Percentiles rank a stretch among this genome's conserved stretches.
These are phyloP conservation scores for Phataginus tricuspis DNA, from an alignment of 2,797 vertebrate genomes.

Conservation along the genomic window DNA sequence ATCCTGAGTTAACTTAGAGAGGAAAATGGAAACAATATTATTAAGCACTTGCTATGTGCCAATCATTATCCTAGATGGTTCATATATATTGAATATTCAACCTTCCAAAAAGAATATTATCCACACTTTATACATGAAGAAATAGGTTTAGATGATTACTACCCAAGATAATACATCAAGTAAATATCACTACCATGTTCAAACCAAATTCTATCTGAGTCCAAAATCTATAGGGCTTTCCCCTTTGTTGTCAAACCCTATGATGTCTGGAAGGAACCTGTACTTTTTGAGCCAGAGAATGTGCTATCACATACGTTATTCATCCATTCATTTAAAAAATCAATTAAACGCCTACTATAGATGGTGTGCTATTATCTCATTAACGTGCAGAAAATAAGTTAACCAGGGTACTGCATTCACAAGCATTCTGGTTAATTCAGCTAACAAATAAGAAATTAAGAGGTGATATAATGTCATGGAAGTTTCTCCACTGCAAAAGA, in stretches of 20 bases:
- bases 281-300: slow-evolving; percentile 18
- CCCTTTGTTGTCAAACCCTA: slow-evolving; percentile 15
- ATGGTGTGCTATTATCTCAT: background rate
- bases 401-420: background rate
- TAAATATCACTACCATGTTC: background rate
- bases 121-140: background rate
- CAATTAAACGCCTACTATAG: background rate
- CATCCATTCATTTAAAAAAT: slow-evolving; percentile 18
- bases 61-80: background rate
- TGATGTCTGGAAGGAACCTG: background rate
- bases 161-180: background rate
- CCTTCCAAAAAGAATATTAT: background rate
- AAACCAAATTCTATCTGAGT: slow-evolving; percentile 16
- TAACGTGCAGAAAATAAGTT: slow-evolving; percentile 12
- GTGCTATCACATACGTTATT: background rate
- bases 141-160: background rate
- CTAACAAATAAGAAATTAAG: slow-evolving; percentile 9
- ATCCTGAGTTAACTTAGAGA: background rate
- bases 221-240: background rate
- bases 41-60: background rate
- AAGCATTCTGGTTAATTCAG: slow-evolving; percentile 7
- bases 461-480: background rate
- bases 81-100: background rate
- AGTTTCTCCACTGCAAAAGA: background rate
- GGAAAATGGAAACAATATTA: background rate